Evolutionary conservation across 2,888 invertebrate genomes (phyloP).

Genomic region (Brachyptera putata): DNA sequence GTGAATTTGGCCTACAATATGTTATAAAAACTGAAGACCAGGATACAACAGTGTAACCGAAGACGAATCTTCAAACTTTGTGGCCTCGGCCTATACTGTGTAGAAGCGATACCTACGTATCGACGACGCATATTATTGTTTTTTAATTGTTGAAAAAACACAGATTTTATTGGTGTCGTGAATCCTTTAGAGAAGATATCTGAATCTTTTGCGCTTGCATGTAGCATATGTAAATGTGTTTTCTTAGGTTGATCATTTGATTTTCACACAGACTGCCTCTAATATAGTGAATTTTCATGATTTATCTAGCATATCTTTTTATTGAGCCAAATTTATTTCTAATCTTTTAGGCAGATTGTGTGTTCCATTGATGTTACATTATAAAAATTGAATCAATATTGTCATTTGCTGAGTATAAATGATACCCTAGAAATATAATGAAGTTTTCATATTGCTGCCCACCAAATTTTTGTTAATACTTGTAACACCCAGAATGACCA

Average conservation of each 20-base stretch:
- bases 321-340: background rate
- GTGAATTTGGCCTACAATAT: background rate
- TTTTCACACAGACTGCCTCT: conserved; percentile 15
- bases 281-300: conserved; percentile 16
- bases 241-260: conserved; percentile 10
- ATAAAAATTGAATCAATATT: background rate
- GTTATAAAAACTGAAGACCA: too few relatives aligned
- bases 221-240: conserved; percentile 22
- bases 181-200: conserved; percentile 26
- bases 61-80: background rate
- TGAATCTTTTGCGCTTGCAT: conserved; percentile 28
- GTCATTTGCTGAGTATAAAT: conserved; percentile 9
- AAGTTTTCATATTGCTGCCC: conserved; percentile 5
- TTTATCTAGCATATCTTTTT: conserved; percentile 18
- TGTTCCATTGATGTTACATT: conserved; percentile 13
- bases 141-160: conserved; percentile 30
- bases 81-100: conserved; percentile 28
- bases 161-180: conserved; percentile 31
- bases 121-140: too few relatives aligned
- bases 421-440: background rate
- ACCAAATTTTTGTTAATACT: conserved; percentile 10
- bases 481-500: conserved; percentile 16
- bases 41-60: background rate
- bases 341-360: conserved; percentile 4
- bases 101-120: too few relatives aligned